Evolutionary conservation across 2,797 vertebrate genomes (phyloP), one percentile per base, ranked within the genome.

Genomic region (Choloepus didactylus): DNA sequence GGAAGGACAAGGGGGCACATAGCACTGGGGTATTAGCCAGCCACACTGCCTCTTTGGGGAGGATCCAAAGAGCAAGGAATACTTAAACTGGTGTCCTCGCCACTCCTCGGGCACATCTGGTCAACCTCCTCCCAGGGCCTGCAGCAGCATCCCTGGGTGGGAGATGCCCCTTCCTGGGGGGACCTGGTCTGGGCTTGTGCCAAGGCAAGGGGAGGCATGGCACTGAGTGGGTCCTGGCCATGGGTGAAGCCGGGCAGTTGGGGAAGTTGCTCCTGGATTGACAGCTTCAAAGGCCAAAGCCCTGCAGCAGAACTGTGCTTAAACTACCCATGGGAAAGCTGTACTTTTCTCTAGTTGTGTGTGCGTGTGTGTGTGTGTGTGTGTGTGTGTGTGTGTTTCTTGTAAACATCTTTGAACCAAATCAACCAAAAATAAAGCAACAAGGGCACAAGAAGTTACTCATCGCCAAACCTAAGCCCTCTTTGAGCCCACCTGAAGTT

Each of bases 271-370:
- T 90, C 76, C 94, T 85, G 93, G 96, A 97, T 77, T 83, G 96
- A 94, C 95, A 94, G 81, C 95, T 93, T 95, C 84, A 91, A 97
- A 98, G 95, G 96, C 88, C 91, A 97, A 97, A 21, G 81, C 72
- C 96, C 97, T 94, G 96, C 94, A 96, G 91, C 96, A 96, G 96
- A 96, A 95, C 91, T 98, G 97, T 98, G 98, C 98, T 98, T 98
- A 95, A 97, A 97, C 97, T 94, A 89, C 81, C 93, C 97, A 96
- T 0, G 0, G 93, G 96, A 95, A 69, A 0, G 95, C 96, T 93
- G 87, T 95, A 98, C 89, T 98, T 96, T 97, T 46, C 56, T 75
- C 29, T 11, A n/a, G 66, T 59, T 54, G 51, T 23, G 69, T 44
- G 76, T 56, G 35, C 2, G 35, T 35, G 38, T 77, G 38, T 46